phyloP scores from a whole-genome alignment of 2,113 vertebrate genomes.

The Cephalopterus ornatus region DNA sequence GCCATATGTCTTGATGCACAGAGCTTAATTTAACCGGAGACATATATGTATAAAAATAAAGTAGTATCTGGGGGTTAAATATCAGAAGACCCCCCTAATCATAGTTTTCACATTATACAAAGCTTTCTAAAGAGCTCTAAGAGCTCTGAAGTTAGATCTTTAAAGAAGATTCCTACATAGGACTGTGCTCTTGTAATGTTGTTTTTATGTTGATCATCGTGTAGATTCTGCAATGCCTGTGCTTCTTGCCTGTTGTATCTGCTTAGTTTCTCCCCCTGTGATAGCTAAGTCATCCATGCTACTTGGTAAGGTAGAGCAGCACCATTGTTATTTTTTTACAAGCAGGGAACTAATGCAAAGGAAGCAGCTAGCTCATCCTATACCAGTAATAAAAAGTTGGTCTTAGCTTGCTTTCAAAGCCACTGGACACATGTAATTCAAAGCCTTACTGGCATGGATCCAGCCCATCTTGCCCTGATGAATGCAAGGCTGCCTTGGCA shows the following conservation, averaged over 20 bases:
- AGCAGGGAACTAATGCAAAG: neutral
- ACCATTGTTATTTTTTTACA: neutral
- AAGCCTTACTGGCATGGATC: neutral
- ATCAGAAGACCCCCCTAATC: slow-evolving; percentile 28
- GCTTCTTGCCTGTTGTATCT: neutral
- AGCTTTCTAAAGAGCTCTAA: neutral
- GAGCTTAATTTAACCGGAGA: slow-evolving; percentile 49
- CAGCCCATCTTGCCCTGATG: neutral
- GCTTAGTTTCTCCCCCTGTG: neutral
- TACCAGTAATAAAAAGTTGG: neutral
- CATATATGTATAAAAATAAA: slow-evolving; percentile 46
- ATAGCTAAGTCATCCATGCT: neutral
- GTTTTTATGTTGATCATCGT: neutral
- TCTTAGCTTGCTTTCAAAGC: neutral
- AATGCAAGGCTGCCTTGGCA: neutral
- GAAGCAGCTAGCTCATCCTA: neutral
- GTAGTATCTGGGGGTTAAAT: slow-evolving; percentile 41
- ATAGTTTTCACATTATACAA: neutral
- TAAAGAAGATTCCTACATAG: neutral
- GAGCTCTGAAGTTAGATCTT: neutral
- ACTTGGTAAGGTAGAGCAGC: neutral
- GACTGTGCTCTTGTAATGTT: neutral
- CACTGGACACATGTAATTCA: neutral
- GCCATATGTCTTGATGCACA: slow-evolving; percentile 54
- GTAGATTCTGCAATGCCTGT: neutral